Evolutionary conservation across 2,888 invertebrate genomes (phyloP).

Genomic region (Dicyrtomina minuta): DNA sequence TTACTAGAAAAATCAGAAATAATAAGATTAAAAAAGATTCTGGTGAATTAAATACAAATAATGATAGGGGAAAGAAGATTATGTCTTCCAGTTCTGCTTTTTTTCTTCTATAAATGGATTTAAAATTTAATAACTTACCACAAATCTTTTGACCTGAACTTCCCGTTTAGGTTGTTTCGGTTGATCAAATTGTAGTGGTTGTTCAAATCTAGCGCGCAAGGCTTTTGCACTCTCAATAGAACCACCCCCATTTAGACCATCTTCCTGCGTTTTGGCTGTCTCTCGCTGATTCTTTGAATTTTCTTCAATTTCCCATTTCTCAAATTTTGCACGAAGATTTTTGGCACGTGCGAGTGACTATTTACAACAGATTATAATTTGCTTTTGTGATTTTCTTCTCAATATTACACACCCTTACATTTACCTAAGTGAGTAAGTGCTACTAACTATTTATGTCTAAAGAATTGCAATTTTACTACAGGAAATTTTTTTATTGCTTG

Average conservation of each 20-base stretch:
- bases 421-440: conserved; percentile 10
- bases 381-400: not conserved
- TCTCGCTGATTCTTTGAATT: conserved; percentile 29
- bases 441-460: not conserved
- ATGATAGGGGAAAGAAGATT: not conserved
- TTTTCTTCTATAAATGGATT: no score
- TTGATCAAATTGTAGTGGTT: conserved; percentile 55
- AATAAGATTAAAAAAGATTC: not conserved
- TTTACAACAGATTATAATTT: conserved; percentile 3
- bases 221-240: conserved; percentile 74
- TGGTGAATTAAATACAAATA: not conserved
- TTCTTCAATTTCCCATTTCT: conserved; percentile 70
- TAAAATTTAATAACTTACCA: conserved; percentile 67
- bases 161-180: conserved; percentile 51
- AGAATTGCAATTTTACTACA: no score
- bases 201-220: conserved; percentile 83
- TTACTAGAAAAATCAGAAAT: no score
- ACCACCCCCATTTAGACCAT: conserved; percentile 26
- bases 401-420: no score
- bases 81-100: no score
- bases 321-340: conserved; percentile 81
- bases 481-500: no score
- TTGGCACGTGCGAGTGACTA: conserved; percentile 70
- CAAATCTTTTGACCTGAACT: conserved; percentile 84
- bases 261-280: conserved; percentile 21